Evolutionary conservation across 1,140 invertebrate species (phyloP).

Genomic region (Macrotrachela quadricornifera): DNA sequence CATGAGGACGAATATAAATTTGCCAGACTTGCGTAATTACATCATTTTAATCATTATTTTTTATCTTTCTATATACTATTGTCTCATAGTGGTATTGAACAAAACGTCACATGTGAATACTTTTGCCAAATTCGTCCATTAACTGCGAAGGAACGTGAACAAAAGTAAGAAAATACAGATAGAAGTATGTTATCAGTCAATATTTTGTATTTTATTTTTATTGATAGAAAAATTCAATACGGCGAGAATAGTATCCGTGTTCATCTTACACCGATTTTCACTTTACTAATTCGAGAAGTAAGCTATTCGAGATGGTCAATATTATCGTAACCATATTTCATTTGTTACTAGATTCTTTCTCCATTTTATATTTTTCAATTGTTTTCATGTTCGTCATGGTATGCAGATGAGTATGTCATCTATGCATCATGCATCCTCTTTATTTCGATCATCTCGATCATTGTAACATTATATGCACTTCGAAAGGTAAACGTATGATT

Average conservation of each 20-base stretch:
- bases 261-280: slow-evolving; percentile 5
- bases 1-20: not conserved
- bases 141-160: not conserved
- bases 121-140: not conserved
- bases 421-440: slow-evolving; percentile 39
- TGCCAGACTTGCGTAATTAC: not conserved
- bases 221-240: not conserved
- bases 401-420: slow-evolving; percentile 36
- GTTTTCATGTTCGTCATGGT: slow-evolving; percentile 37
- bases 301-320: too few species aligned
- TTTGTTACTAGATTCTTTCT: slow-evolving; percentile 41
- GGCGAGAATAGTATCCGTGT: slow-evolving; percentile 5
- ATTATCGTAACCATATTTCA: not conserved
- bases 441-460: slow-evolving; percentile 35
- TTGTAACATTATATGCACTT: slow-evolving; percentile 31
- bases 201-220: not conserved
- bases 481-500: slow-evolving; percentile 27
- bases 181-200: too few species aligned
- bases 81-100: not conserved
- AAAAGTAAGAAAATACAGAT: slow-evolving; percentile 5
- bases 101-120: not conserved
- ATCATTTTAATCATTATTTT: too few species aligned
- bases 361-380: slow-evolving; percentile 59
- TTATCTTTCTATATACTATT: too few species aligned
- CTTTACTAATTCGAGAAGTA: too few species aligned